These are phyloP conservation scores for Charina bottae DNA, from an alignment of 2,113 vertebrate genomes.

Conservation along the genomic window DNA sequence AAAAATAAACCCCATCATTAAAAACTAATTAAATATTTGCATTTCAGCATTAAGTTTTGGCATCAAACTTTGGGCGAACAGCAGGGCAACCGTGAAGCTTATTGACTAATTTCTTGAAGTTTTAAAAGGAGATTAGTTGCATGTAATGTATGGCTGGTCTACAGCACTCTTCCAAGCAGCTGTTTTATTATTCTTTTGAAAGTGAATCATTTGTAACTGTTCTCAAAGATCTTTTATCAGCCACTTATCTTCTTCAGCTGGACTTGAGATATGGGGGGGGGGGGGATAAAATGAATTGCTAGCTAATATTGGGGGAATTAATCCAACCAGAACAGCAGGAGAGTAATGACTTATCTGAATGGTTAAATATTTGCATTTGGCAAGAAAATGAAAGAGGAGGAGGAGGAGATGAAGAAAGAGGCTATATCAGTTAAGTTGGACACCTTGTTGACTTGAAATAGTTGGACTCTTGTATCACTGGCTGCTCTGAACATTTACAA, in stretches of 20 bases:
- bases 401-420: not conserved
- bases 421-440: conserved; percentile 58
- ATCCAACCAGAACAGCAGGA: conserved; percentile 75
- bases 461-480: conserved; percentile 39
- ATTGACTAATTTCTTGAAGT: conserved; percentile 69
- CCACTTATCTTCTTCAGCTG: conserved; percentile 80
- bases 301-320: conserved; percentile 83
- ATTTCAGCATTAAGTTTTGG: conserved; percentile 71
- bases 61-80: conserved; percentile 66
- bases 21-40: conserved; percentile 73
- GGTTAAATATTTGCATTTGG: conserved; percentile 72
- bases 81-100: conserved; percentile 71
- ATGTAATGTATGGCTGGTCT: conserved; percentile 59
- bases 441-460: conserved; percentile 46
- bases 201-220: conserved; percentile 79
- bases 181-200: conserved; percentile 74
- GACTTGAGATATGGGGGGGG: conserved; percentile 75
- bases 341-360: conserved; percentile 76
- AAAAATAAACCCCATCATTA: conserved; percentile 68
- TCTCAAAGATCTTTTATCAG: conserved; percentile 80
- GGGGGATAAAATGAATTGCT: conserved; percentile 73
- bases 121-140: conserved; percentile 72
- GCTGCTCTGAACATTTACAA: conserved; percentile 23
- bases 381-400: conserved; percentile 45
- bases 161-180: conserved; percentile 49